Conservation (phyloP, 1,140 invertebrate species). For the Sipha flava region DNA sequence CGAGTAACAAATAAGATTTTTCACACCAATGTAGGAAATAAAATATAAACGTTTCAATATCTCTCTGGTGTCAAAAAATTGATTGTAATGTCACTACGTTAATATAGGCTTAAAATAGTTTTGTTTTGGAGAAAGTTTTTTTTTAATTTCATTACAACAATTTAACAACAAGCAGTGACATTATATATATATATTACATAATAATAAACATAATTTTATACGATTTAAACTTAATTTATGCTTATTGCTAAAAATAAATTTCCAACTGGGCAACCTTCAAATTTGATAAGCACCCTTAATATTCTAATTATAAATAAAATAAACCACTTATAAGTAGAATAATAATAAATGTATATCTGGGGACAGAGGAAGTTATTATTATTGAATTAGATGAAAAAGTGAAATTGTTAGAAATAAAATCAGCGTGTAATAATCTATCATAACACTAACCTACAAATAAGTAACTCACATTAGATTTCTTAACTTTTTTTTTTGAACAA, state of each 20-base stretch:
- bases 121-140: conserved; percentile 1
- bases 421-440: conserved; percentile 22
- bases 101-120: conserved; percentile 21
- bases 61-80: conserved; percentile 26
- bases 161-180: conserved; percentile 33
- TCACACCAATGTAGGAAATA: conserved; percentile 6
- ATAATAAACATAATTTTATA: conserved; percentile 28
- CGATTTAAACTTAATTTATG: conserved; percentile 30
- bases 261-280: conserved; percentile 26
- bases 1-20: conserved; percentile 28
- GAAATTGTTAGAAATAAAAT: conserved; percentile 31
- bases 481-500: conserved; percentile 1
- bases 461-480: not conserved
- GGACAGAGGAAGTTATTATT: conserved; percentile 11
- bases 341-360: conserved; percentile 28
- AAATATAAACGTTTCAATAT: conserved; percentile 3
- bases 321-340: conserved; percentile 31
- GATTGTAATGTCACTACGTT: conserved; percentile 31
- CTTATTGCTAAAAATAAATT: conserved; percentile 33
- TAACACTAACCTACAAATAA: conserved; percentile 23
- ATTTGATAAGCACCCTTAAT: conserved; percentile 31
- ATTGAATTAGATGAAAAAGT: conserved; percentile 24
- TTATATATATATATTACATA: conserved; percentile 33
- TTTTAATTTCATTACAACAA: conserved; percentile 30
- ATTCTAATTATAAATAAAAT: conserved; percentile 28